Conservation (phyloP, 2,113 vertebrate species). For the Zosterops japonicus region DNA sequence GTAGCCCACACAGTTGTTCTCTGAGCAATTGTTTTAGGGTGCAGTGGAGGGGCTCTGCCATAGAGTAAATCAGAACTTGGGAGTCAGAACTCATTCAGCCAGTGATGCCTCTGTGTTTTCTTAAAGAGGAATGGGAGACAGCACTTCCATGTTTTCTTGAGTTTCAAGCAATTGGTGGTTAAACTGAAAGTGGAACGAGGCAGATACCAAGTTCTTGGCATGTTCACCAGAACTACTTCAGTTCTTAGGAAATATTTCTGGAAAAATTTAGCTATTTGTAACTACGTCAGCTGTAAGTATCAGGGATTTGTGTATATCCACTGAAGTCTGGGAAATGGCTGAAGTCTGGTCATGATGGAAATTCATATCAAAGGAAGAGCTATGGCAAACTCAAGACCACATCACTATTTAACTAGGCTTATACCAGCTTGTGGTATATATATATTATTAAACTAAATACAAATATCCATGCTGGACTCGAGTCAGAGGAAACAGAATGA, state of each 20-base stretch:
- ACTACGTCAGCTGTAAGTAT: neutral
- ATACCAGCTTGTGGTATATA: neutral
- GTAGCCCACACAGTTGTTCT: neutral
- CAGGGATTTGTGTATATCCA: neutral
- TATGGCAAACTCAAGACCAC: neutral
- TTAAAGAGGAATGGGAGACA: neutral
- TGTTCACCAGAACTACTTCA: neutral
- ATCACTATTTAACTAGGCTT: neutral
- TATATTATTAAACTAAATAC: neutral
- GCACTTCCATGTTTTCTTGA: neutral
- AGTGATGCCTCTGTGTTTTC: neutral
- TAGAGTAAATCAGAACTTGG: neutral
- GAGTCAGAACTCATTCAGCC: neutral
- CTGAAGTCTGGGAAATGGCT: neutral
- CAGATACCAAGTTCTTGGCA: accelerated
- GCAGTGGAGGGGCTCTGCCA: neutral
- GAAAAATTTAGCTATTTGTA: neutral
- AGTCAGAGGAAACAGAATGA: neutral
- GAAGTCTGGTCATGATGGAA: neutral
- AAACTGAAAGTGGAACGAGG: neutral
- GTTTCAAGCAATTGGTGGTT: neutral
- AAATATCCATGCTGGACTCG: neutral
- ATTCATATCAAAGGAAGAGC: neutral
- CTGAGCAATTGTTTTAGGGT: neutral
- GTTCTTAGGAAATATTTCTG: neutral